A percentile compares a stretch with the other conserved stretches of the same genome.
Conservation (phyloP, 2,113 vertebrate genomes). For the Catharus fuscescens region DNA sequence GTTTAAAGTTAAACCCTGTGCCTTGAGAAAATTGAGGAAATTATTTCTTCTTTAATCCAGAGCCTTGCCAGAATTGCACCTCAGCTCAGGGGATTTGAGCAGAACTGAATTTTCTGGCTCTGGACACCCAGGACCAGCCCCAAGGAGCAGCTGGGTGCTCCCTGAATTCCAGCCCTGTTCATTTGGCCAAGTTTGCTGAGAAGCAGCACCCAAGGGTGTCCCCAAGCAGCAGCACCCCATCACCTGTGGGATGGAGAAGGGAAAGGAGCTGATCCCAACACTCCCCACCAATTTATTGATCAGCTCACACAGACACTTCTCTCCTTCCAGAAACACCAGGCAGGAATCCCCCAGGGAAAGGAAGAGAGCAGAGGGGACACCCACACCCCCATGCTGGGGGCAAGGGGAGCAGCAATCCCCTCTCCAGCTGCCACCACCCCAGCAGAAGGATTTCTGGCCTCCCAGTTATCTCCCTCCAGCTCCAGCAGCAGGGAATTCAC, state of each 20-base stretch:
- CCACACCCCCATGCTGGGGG: rapidly evolving
- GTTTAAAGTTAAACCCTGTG: not conserved
- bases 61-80: rapidly evolving
- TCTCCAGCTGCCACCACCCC: not conserved
- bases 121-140: not conserved
- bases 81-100: not conserved
- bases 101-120: not conserved
- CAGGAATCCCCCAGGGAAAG: not conserved
- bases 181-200: too few relatives aligned
- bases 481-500: not conserved
- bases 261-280: not conserved
- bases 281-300: not conserved
- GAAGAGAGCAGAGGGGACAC: not conserved
- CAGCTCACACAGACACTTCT: rapidly evolving
- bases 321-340: not conserved
- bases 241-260: not conserved
- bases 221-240: not conserved
- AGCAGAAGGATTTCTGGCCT: not conserved
- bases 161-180: not conserved
- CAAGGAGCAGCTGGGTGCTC: rapidly evolving
- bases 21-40: not conserved
- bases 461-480: not conserved
- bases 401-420: not conserved
- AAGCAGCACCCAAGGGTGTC: not conserved
- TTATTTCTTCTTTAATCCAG: not conserved